A percentile compares a stretch with the other conserved stretches of the same genome.
Evolutionary conservation across 1,140 invertebrate species (phyloP).

Genomic region (Panonychus citri): DNA sequence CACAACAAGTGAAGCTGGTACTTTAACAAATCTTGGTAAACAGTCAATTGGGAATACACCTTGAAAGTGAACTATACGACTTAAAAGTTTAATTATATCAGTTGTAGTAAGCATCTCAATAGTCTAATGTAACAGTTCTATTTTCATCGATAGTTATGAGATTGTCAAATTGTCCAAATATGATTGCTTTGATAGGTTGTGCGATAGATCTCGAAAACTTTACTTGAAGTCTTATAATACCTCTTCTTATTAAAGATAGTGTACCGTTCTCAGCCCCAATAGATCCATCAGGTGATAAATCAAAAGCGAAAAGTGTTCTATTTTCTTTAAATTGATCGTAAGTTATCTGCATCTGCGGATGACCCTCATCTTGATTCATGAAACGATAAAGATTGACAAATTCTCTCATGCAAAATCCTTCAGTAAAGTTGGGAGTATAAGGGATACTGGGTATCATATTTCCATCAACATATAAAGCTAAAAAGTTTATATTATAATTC

Average conservation of each 20-base stretch:
- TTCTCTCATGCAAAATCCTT: background rate
- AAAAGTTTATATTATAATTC: constrained; percentile 1
- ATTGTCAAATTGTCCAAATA: constrained; percentile 9
- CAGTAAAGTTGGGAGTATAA: constrained; percentile 3
- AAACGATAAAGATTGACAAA: background rate
- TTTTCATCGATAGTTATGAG: constrained; percentile 5
- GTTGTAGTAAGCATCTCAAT: background rate
- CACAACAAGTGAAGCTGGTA: no score
- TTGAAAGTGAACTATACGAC: background rate
- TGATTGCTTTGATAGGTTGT: background rate
- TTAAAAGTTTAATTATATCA: background rate
- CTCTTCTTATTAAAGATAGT: background rate
- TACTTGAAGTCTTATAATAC: background rate
- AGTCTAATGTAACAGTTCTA: background rate
- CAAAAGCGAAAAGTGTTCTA: background rate
- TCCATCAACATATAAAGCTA: constrained; percentile 1
- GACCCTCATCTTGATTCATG: background rate
- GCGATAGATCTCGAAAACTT: background rate
- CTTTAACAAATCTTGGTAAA: no score
- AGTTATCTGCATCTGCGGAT: background rate
- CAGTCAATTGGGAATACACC: background rate
- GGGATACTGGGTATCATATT: background rate
- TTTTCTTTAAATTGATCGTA: background rate
- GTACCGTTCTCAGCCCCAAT: no score
- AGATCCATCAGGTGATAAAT: background rate